Base-by-base conservation (phyloP, 2,888 invertebrate genomes). In the Troides oblongomaculatus region DNA sequence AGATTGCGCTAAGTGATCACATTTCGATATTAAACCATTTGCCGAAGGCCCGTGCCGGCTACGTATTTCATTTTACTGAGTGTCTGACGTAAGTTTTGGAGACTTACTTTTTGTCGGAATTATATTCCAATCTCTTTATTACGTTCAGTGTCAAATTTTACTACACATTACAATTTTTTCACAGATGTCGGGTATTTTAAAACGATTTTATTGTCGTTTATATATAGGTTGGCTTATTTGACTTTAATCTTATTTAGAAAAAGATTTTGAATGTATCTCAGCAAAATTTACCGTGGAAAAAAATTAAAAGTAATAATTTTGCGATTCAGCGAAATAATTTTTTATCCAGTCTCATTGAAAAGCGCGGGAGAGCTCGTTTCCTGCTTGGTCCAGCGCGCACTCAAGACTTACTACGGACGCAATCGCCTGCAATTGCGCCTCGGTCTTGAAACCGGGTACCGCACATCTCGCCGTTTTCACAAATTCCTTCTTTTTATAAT, bases 11-110 rank as follows among this genome's bases (percentile, higher is more conserved):
- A 92, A 92, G 92, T 92, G 92, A 92, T 91, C 92, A 92, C 92
- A 92, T 92, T 92, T 92, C 92, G 92, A 92, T 92, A 92, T 92
- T 92, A 92, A 91, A 90, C 91, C 92, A 90, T 92, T 92, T 91
- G 89, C 89, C 86, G 89, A 88, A 89, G 90, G 90, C 90, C 90
- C 82, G 89, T 87, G 85, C 87, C 83, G 88, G 88, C 87, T 87
- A 88, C 91, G 91, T 91, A 92, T 92, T 92, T 92, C 92, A 92
- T 92, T 92, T 92, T 86, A 90, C 90, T 92, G 91, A 92, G 92
- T 92, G 92, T 91, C 87, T 86, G 90, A 88, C 87, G 86, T 87
- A 89, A 90, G 88, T 87, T 90, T 89, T 84, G 85, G 87, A 88
- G 88, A 88, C 89, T 90, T 86, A 86, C 84, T 89, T 89, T 92